Percentiles rank a stretch among this genome's conserved stretches.
Evolutionary conservation across 2,888 invertebrate species (phyloP).

Genomic region (Latrodectus hesperus): DNA sequence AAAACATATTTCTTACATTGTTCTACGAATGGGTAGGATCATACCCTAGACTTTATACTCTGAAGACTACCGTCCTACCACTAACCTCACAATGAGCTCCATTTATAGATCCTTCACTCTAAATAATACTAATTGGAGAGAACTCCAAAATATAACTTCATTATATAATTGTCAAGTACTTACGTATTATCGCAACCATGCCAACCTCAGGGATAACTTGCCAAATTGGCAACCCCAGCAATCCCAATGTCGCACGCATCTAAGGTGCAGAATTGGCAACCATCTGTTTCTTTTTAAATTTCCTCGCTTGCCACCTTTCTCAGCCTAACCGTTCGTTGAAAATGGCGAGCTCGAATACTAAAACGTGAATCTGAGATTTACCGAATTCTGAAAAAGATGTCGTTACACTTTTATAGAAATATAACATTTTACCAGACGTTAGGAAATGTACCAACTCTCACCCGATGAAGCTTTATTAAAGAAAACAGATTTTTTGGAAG

Average conservation of each 20-base stretch:
- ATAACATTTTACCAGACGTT: neutral
- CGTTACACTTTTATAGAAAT: neutral
- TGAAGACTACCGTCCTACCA: too few species aligned
- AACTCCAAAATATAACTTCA: too few species aligned
- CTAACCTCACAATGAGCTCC: too few species aligned
- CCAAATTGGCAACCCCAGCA: neutral
- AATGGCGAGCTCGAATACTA: neutral
- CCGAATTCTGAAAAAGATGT: neutral
- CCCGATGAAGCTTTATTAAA: neutral
- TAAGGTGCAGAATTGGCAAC: neutral
- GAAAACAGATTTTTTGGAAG: neutral
- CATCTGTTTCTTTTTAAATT: neutral
- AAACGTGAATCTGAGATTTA: neutral
- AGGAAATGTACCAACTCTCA: neutral
- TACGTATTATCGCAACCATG: neutral
- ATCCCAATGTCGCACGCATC: too few species aligned
- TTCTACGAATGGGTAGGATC: too few species aligned
- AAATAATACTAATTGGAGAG: too few species aligned
- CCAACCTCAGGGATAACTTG: neutral
- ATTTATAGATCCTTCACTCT: too few species aligned
- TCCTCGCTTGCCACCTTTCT: neutral
- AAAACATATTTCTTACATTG: too few species aligned
- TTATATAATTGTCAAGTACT: neutral
- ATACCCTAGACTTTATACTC: too few species aligned
- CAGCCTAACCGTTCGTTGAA: neutral